Conservation (phyloP, 1,140 invertebrate species). For the Araneus ventricosus region DNA sequence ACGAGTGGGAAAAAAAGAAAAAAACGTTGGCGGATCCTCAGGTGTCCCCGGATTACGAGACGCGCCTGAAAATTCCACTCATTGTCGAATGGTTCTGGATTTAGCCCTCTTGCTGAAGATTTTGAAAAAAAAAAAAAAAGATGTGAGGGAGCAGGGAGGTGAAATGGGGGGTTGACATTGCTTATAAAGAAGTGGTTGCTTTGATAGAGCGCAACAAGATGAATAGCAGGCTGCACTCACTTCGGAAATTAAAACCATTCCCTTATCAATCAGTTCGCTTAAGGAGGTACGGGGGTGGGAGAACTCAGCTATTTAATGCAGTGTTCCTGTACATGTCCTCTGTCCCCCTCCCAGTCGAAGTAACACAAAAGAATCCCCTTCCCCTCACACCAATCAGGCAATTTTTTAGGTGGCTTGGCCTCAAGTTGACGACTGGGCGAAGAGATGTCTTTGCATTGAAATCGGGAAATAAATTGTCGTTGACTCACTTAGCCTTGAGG, state of each 20-base stretch:
- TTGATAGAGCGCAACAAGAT: constrained; percentile 63
- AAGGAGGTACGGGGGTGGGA: constrained; percentile 42
- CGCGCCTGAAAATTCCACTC: constrained; percentile 63
- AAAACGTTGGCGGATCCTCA: constrained; percentile 51
- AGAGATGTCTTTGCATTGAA: constrained; percentile 2
- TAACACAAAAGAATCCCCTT: constrained; percentile 40
- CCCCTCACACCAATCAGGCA: neutral
- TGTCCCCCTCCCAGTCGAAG: neutral
- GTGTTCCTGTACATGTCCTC: constrained; percentile 52
- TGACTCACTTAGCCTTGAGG: neutral
- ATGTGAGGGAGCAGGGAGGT: neutral
- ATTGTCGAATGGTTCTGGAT: constrained; percentile 61
- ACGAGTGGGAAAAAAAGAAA: neutral
- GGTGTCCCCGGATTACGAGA: constrained; percentile 71
- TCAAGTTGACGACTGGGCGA: neutral
- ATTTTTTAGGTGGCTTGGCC: constrained; percentile 15
- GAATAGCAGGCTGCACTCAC: constrained; percentile 59
- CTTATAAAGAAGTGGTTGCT: constrained; percentile 61
- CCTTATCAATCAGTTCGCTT: constrained; percentile 73
- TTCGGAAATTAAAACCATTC: constrained; percentile 74
- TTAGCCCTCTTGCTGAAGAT: constrained; percentile 12
- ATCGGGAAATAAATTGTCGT: constrained; percentile 5
- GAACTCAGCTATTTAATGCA: constrained; percentile 72
- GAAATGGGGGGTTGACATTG: constrained; percentile 29
- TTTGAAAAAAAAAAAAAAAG: neutral